A percentile compares a stretch with the other conserved stretches of the same genome.
These are phyloP conservation scores for Melitaea cinxia DNA, from an alignment of 1,140 invertebrate genomes.

Conservation along the genomic window DNA sequence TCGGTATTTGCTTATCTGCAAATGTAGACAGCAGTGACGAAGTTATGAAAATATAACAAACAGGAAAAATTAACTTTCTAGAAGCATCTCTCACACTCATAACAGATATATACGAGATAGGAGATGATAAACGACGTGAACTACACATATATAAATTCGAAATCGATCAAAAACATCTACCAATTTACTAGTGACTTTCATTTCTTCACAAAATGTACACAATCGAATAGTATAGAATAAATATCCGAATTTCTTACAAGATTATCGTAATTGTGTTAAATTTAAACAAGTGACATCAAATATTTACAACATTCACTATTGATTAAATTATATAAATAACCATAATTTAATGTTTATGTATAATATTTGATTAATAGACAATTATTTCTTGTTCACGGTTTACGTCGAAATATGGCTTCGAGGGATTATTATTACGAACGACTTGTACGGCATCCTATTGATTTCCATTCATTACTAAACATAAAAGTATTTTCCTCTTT, in stretches of 20 bases:
- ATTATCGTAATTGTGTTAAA: conserved; percentile 24
- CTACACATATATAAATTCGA: conserved; percentile 37
- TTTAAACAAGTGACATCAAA: conserved; percentile 36
- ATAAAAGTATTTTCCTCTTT: conserved; percentile 2
- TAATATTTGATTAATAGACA: conserved; percentile 76
- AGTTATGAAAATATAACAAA: neutral
- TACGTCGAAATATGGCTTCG: conserved; percentile 45
- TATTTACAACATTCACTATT: conserved; percentile 56
- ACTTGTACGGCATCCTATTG: conserved; percentile 33
- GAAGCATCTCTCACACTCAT: neutral
- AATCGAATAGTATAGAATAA: conserved; percentile 9
- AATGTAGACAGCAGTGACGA: neutral
- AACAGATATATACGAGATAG: conserved; percentile 9
- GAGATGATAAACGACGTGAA: conserved; percentile 23
- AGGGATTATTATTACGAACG: conserved; percentile 51
- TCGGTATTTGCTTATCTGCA: neutral
- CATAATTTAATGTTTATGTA: conserved; percentile 51
- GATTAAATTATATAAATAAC: conserved; percentile 33
- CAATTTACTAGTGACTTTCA: conserved; percentile 12
- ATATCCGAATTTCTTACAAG: neutral
- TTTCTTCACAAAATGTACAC: conserved; percentile 8
- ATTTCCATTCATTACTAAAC: conserved; percentile 12
- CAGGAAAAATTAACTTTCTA: neutral
- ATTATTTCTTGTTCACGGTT: conserved; percentile 57
- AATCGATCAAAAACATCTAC: conserved; percentile 31